Conservation (phyloP, 2,113 vertebrate species). For the Solenodon paradoxus region DNA sequence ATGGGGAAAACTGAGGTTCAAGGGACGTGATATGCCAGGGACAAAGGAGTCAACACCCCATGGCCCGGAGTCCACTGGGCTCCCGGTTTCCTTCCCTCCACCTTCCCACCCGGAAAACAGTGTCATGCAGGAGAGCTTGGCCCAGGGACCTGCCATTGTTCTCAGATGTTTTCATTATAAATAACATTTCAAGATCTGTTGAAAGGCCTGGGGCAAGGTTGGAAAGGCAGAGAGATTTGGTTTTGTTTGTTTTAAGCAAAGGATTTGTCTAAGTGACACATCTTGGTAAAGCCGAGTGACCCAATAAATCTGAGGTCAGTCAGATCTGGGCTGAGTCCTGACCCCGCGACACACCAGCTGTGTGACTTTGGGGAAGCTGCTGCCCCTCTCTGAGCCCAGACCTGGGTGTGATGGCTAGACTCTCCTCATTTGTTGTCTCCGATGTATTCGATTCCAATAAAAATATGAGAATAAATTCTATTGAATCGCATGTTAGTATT, state of each 20-base stretch:
- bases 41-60: neutral
- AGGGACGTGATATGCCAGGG: neutral
- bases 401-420: rapidly evolving
- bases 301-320: neutral
- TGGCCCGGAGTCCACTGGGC: neutral
- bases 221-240: neutral
- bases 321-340: neutral
- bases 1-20: neutral
- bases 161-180: neutral
- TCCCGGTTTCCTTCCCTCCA: neutral
- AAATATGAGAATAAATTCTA: too few relatives aligned
- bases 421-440: neutral
- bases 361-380: neutral
- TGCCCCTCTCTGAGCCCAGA: neutral
- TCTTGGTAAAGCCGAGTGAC: neutral
- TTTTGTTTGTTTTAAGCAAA: neutral
- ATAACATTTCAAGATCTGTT: neutral
- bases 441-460: neutral
- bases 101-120: neutral
- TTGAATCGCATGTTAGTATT: too few relatives aligned
- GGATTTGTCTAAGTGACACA: neutral
- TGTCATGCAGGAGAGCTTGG: neutral
- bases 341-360: neutral
- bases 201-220: neutral
- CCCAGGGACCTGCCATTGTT: neutral